Conservation (phyloP, 2,888 invertebrate genomes). For the Tenthredo livida region DNA sequence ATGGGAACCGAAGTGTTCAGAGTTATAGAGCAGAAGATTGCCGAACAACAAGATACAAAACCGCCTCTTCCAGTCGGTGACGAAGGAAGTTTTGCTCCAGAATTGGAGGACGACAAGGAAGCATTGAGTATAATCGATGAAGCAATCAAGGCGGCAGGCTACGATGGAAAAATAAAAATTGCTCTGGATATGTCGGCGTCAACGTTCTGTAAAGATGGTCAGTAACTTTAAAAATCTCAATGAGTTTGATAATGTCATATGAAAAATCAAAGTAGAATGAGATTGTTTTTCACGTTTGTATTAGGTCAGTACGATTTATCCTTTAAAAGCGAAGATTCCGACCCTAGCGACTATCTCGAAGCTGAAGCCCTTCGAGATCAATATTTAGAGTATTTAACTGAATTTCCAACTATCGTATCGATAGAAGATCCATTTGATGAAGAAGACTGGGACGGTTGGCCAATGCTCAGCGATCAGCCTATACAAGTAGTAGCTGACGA, state of each 20-base stretch:
- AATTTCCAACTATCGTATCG: slow-evolving; percentile 69
- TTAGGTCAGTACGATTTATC: slow-evolving; percentile 71
- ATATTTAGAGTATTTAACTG: slow-evolving; percentile 66
- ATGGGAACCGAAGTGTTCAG: slow-evolving; percentile 71
- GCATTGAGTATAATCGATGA: slow-evolving; percentile 67
- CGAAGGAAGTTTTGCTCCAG: slow-evolving; percentile 70
- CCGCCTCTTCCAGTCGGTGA: slow-evolving; percentile 66
- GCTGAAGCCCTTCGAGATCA: slow-evolving; percentile 67
- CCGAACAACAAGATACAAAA: slow-evolving; percentile 65
- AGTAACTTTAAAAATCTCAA: slow-evolving; percentile 9
- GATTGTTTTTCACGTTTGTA: neutral
- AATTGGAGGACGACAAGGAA: slow-evolving; percentile 69
- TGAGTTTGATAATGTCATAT: neutral
- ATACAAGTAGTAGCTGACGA: slow-evolving; percentile 72
- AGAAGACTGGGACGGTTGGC: slow-evolving; percentile 74
- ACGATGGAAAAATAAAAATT: slow-evolving; percentile 70
- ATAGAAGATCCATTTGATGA: slow-evolving; percentile 73
- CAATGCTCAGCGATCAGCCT: slow-evolving; percentile 64
- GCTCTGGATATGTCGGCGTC: slow-evolving; percentile 71
- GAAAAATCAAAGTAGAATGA: neutral
- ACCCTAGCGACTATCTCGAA: slow-evolving; percentile 70
- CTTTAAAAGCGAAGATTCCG: slow-evolving; percentile 72
- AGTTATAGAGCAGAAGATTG: slow-evolving; percentile 67
- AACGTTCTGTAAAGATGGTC: slow-evolving; percentile 71
- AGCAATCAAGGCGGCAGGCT: slow-evolving; percentile 69